phyloP scores from a whole-genome alignment of 2,888 invertebrate genomes.

The Hirtodrosophila trivittata region DNA sequence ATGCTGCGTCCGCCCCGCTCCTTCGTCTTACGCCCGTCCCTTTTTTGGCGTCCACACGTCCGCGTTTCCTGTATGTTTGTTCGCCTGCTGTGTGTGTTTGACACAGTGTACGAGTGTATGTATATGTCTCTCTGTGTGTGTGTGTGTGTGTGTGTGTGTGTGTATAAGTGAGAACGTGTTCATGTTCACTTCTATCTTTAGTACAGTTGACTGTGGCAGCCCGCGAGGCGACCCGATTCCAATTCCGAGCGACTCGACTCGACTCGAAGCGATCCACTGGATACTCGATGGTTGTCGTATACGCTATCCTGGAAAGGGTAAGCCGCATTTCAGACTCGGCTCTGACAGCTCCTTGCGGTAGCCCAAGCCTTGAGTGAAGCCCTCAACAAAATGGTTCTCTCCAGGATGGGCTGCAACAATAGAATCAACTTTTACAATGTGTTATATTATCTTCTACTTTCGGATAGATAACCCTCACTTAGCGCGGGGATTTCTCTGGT shows the following conservation, averaged over 20 bases:
- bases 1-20: slow-evolving; percentile 39
- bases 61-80: slow-evolving; percentile 51
- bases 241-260: slow-evolving; percentile 3
- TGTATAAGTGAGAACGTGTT: slow-evolving; percentile 60
- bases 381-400: too few species aligned
- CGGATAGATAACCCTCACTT: too few species aligned
- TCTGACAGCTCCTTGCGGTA: too few species aligned
- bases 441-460: too few species aligned
- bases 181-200: slow-evolving; percentile 68
- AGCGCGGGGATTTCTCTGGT: not conserved
- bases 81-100: slow-evolving; percentile 46
- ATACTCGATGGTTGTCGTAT: not conserved
- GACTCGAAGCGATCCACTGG: not conserved
- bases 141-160: slow-evolving; percentile 19
- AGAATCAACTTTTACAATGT: too few species aligned
- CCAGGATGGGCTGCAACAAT: too few species aligned
- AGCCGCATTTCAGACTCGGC: too few species aligned
- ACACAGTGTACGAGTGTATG: not conserved
- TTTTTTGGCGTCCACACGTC: slow-evolving; percentile 46
- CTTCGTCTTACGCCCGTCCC: slow-evolving; percentile 17
- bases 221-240: slow-evolving; percentile 51
- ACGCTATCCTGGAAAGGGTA: slow-evolving; percentile 26
- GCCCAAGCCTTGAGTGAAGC: too few species aligned
- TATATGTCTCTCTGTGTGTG: slow-evolving; percentile 9
- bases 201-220: slow-evolving; percentile 68